Evolutionary conservation across 1,140 invertebrate species (phyloP).

Genomic region (Pseudobourletiella spinata): DNA sequence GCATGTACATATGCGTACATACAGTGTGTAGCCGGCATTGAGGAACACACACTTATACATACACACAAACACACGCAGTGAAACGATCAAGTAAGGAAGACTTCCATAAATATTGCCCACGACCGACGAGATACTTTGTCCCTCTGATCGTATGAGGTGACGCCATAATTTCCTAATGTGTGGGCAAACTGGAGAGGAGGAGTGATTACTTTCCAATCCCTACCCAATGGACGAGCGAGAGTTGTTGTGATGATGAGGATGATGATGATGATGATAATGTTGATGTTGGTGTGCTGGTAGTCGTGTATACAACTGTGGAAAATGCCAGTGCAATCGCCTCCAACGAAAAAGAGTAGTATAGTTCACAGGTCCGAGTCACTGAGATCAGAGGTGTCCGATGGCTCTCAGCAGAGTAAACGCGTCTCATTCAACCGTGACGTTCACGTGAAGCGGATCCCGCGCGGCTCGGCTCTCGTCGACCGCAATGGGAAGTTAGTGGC

Average conservation of each 20-base stretch:
- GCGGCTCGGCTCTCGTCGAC: constrained; percentile 40
- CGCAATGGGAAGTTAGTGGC: constrained; percentile 11
- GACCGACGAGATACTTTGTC: constrained; percentile 10
- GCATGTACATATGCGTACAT: background rate
- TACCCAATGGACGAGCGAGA: constrained; percentile 7
- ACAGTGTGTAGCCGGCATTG: background rate
- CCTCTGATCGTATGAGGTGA: constrained; percentile 16
- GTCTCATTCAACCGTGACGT: constrained; percentile 83
- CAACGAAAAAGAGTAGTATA: constrained; percentile 20
- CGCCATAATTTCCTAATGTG: constrained; percentile 12
- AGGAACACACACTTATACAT: too few relatives aligned
- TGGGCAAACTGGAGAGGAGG: constrained; percentile 6
- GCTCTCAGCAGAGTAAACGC: constrained; percentile 49
- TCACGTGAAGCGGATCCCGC: constrained; percentile 69
- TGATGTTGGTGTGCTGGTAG: background rate
- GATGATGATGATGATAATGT: background rate
- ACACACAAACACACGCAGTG: too few relatives aligned
- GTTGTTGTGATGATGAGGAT: background rate
- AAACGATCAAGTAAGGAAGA: constrained; percentile 7
- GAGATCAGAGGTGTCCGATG: constrained; percentile 47
- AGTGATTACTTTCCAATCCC: constrained; percentile 7
- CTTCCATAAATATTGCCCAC: constrained; percentile 16
- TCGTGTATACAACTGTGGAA: background rate
- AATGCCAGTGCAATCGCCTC: constrained; percentile 23
- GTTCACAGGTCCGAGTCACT: constrained; percentile 32